These are phyloP conservation scores for Himalopsyche tibetana DNA, from an alignment of 2,888 invertebrate genomes.

Conservation along the genomic window DNA sequence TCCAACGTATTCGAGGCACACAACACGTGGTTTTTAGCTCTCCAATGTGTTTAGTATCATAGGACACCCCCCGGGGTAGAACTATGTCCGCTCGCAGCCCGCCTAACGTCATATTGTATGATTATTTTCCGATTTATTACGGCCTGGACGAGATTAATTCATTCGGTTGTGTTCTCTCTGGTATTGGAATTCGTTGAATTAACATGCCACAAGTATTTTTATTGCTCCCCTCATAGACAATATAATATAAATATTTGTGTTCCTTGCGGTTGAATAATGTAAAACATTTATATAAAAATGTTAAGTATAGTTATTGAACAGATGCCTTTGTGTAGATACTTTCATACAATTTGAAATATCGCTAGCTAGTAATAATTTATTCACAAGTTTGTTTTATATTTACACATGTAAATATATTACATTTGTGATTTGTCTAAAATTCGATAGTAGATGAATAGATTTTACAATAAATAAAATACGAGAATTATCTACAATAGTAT, in stretches of 20 bases:
- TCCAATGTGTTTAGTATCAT: slow-evolving; percentile 60
- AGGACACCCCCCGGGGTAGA: slow-evolving; percentile 58
- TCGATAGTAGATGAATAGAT: too few species aligned
- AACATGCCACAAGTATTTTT: slow-evolving; percentile 62
- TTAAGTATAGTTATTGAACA: slow-evolving; percentile 8
- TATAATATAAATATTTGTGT: slow-evolving; percentile 35
- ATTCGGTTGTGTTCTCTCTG: slow-evolving; percentile 55
- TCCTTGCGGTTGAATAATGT: slow-evolving; percentile 11
- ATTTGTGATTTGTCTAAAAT: too few species aligned
- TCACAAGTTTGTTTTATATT: too few species aligned
- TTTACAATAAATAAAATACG: neutral
- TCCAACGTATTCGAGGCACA: slow-evolving; percentile 8
- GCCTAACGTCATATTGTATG: slow-evolving; percentile 59
- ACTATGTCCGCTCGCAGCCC: slow-evolving; percentile 48
- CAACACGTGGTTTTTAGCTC: slow-evolving; percentile 54
- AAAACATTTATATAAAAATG: slow-evolving; percentile 9
- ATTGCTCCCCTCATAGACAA: slow-evolving; percentile 51
- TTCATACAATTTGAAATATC: too few species aligned
- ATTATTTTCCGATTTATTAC: slow-evolving; percentile 63
- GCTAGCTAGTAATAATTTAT: too few species aligned
- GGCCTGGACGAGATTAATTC: slow-evolving; percentile 58
- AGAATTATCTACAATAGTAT: neutral
- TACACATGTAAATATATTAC: too few species aligned
- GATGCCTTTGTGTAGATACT: neutral
- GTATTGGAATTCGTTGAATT: slow-evolving; percentile 58